A percentile compares a stretch with the other conserved stretches of the same genome.
These are phyloP conservation scores for Eremobia ochroleuca DNA, from an alignment of 2,888 invertebrate genomes.

Conservation along the genomic window DNA sequence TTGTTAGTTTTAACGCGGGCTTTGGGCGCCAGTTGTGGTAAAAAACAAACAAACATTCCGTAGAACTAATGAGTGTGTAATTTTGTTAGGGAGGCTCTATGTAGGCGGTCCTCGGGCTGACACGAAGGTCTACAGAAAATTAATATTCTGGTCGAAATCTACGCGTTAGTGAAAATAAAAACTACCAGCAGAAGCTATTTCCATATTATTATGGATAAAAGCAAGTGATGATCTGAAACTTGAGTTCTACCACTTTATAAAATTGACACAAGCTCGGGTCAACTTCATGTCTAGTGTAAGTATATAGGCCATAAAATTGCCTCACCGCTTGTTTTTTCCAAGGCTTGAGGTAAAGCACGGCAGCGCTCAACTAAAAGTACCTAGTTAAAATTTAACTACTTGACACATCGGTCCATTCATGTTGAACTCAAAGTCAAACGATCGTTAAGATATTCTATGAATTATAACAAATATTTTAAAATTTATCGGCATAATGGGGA, in stretches of 20 bases:
- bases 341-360: conserved; percentile 2
- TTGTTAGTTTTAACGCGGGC: conserved; percentile 83
- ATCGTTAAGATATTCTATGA: background rate
- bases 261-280: conserved; percentile 6
- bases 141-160: conserved; percentile 75
- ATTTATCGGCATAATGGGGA: background rate
- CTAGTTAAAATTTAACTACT: conserved; percentile 31
- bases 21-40: conserved; percentile 83
- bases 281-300: background rate
- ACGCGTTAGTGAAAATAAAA: conserved; percentile 57
- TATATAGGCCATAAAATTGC: conserved; percentile 3
- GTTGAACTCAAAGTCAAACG: background rate
- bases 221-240: background rate
- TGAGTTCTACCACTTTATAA: background rate
- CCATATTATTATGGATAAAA: conserved; percentile 26
- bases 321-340: conserved; percentile 12
- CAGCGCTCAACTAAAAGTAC: conserved; percentile 1
- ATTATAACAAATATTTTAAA: background rate
- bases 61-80: conserved; percentile 90
- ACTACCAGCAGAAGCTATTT: conserved; percentile 47
- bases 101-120: conserved; percentile 81
- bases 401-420: background rate
- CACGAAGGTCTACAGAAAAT: conserved; percentile 73
- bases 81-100: conserved; percentile 85
- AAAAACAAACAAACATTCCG: conserved; percentile 87